Percentiles rank a stretch among this genome's conserved stretches.
phyloP scores from a whole-genome alignment of 2,797 vertebrate species.

The Tragopan temminckii region DNA sequence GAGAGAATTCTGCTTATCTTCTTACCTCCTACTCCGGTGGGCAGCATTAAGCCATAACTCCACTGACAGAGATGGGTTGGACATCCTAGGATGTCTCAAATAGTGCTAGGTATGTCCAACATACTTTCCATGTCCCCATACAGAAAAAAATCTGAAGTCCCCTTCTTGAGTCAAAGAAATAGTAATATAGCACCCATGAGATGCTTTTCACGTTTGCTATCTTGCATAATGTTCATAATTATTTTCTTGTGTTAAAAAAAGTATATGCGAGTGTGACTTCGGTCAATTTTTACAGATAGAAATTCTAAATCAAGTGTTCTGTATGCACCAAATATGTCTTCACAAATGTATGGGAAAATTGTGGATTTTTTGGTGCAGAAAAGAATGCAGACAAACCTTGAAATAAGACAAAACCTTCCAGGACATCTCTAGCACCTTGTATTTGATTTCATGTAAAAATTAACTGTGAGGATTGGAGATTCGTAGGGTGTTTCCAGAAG shows the following conservation, averaged over 20 bases:
- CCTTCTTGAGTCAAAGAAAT: neutral
- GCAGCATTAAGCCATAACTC: neutral
- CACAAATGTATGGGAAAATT: neutral
- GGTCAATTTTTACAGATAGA: neutral
- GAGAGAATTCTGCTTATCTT: neutral
- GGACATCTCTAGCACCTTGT: neutral
- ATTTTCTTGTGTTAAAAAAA: neutral
- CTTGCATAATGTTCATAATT: neutral
- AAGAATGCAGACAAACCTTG: neutral
- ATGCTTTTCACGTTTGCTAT: neutral
- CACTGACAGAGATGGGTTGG: neutral
- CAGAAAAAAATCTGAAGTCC: neutral
- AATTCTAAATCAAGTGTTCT: constrained; percentile 8
- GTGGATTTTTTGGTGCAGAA: neutral
- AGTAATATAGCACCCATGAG: neutral
- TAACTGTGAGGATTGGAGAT: neutral
- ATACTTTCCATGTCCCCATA: neutral
- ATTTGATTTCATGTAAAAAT: neutral
- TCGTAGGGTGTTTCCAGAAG: neutral
- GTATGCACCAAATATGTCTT: neutral
- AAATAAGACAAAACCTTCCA: neutral
- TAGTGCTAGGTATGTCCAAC: neutral
- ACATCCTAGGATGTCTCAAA: neutral
- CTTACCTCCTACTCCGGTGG: neutral
- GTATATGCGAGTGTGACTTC: neutral